These are phyloP conservation scores for Azemiops feae DNA, from an alignment of 2,113 vertebrate genomes.

Conservation along the genomic window DNA sequence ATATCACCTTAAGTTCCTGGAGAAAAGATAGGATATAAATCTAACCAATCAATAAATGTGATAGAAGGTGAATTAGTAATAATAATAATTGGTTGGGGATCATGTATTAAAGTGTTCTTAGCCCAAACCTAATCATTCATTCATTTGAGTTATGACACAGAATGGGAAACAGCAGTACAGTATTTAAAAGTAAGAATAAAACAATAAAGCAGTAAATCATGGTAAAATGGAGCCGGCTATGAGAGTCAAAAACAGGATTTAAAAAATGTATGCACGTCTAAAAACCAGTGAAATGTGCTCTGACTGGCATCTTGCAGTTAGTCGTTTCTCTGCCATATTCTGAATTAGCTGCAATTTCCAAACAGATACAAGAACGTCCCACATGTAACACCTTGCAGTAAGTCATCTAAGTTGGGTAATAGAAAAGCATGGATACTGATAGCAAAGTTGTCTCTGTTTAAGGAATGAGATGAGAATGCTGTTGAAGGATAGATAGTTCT, in stretches of 20 bases:
- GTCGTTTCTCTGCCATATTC: neutral
- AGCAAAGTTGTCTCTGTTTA: neutral
- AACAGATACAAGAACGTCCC: neutral
- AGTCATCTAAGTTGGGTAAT: neutral
- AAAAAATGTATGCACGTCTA: neutral
- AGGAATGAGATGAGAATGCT: neutral
- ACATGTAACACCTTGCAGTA: neutral
- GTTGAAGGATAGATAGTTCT: neutral
- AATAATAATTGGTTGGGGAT: neutral
- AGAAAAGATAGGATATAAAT: neutral
- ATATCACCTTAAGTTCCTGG: neutral
- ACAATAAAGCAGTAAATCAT: neutral
- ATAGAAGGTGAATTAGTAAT: neutral
- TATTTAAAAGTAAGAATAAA: neutral
- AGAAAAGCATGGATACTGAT: neutral
- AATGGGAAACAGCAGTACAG: neutral
- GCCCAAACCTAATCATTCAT: neutral
- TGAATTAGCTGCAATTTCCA: neutral
- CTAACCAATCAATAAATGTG: neutral
- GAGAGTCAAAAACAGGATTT: neutral
- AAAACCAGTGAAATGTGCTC: neutral
- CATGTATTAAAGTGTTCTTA: neutral
- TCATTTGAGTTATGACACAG: neutral
- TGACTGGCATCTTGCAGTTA: neutral
- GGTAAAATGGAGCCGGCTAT: neutral